Base-by-base conservation (phyloP, 2,797 vertebrate species). In the Bryconaethiops microstoma region DNA sequence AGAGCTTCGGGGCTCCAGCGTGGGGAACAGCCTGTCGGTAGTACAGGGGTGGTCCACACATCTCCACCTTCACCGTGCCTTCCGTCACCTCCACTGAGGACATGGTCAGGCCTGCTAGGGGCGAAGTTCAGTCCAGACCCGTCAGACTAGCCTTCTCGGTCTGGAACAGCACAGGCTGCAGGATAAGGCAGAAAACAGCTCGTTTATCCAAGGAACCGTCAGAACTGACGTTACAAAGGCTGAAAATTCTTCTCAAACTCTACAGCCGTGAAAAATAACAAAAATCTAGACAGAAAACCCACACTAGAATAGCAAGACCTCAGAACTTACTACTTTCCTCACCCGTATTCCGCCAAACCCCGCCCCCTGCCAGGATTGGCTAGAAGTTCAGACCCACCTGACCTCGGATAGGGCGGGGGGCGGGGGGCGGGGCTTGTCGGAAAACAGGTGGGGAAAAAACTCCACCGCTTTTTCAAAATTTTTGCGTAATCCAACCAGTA, bases 11-110 rank as follows among this genome's bases (percentile, higher is more conserved):
- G 0, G 82, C 52, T 54, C 88, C 91, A 0, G 82, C 25, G 1
- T 86, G 67, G 0, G 97, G 96, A 67, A 85, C 80, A 0, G 90
- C 93, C 81, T 93, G 93, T 68, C 96, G 93, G 90, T 95, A 98
- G 89, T 98, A 99, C 40, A 99, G 88, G 1, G 90, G 89, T 19
- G 91, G 92, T 0, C 90, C 91, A 84, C 95, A 94, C 45, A 89
- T 29, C 29, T 90, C 92, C 86, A 96, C 91, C 5, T 86, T 83
- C 78, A 97, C 16, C 0, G 85, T 90, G 25, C 95, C 93, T 82
- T 97, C 95, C 0, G 86, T 91, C 76, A 92, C 72, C 81, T 80
- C 89, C 0, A 93, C 89, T 0, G 80, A 63, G 0, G 94, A 92
- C 98, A 99, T 99, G 68, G 86, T 92, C 69, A 29, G 0, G 67